Conservation (phyloP, 2,888 invertebrate genomes). For the Mythimna lalbum region DNA sequence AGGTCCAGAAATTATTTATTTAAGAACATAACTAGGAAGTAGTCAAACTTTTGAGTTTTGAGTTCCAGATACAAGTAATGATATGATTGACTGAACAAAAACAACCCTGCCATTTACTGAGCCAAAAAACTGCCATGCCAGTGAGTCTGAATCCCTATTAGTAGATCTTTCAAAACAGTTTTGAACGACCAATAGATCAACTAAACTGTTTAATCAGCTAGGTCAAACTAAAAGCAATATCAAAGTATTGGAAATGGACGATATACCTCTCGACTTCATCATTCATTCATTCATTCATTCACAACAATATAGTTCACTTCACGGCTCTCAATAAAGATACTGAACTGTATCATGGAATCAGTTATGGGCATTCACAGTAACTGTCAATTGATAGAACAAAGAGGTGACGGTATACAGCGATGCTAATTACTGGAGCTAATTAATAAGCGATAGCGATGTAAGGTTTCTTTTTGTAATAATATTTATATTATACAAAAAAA, state of each 20-base stretch:
- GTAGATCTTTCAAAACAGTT: not conserved
- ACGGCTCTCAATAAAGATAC: slow-evolving; percentile 6
- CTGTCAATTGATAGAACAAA: slow-evolving; percentile 18
- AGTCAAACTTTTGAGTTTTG: not conserved
- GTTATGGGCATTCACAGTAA: slow-evolving; percentile 21
- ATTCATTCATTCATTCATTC: slow-evolving; percentile 6
- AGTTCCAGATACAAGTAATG: not conserved
- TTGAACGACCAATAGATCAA: not conserved
- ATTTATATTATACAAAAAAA: too few species aligned
- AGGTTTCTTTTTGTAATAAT: too few species aligned
- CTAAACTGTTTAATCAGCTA: not conserved
- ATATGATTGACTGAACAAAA: too few species aligned
- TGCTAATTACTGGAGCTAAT: slow-evolving; percentile 37
- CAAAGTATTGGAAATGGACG: not conserved
- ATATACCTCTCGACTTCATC: not conserved
- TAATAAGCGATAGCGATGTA: slow-evolving; percentile 27
- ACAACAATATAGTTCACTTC: slow-evolving; percentile 2
- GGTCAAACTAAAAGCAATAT: not conserved
- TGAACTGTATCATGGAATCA: slow-evolving; percentile 19
- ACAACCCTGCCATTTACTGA: not conserved
- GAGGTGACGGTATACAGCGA: slow-evolving; percentile 32
- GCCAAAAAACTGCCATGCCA: not conserved
- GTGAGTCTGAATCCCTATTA: too few species aligned
- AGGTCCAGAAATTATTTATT: too few species aligned
- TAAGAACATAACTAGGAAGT: too few species aligned